A percentile compares a stretch with the other conserved stretches of the same genome.
Conservation (phyloP, 2,797 vertebrate species). For the Enteromius thamalakanensis region DNA sequence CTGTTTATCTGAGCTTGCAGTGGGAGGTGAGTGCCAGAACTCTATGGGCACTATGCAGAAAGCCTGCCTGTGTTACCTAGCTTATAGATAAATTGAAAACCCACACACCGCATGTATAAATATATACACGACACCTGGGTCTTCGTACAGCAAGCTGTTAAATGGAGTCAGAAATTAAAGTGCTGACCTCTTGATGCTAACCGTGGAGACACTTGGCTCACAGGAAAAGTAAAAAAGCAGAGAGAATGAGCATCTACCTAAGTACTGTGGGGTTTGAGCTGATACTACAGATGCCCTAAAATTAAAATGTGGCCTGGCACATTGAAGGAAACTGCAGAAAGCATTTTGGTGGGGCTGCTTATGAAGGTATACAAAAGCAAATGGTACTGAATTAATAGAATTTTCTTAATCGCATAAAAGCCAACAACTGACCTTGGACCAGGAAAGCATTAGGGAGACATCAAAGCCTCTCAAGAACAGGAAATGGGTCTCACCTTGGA, state of each 20-base stretch:
- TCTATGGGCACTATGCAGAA: slow-evolving; percentile 48
- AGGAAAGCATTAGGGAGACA: slow-evolving; percentile 24
- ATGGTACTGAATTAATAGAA: slow-evolving; percentile 9
- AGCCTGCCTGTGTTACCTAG: slow-evolving; percentile 45
- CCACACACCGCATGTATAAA: slow-evolving; percentile 63
- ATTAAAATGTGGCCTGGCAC: slow-evolving; percentile 70
- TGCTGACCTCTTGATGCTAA: slow-evolving; percentile 67
- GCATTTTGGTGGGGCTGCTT: neutral
- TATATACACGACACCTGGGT: slow-evolving; percentile 63
- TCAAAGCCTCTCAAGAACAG: slow-evolving; percentile 16
- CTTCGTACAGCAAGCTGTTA: slow-evolving; percentile 71
- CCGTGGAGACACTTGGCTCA: slow-evolving; percentile 54
- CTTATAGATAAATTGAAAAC: slow-evolving; percentile 72
- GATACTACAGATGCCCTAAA: slow-evolving; percentile 58
- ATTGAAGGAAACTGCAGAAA: slow-evolving; percentile 55
- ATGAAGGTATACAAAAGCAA: slow-evolving; percentile 55
- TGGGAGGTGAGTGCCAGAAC: neutral
- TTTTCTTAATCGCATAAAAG: slow-evolving; percentile 1
- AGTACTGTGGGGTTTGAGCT: slow-evolving; percentile 51
- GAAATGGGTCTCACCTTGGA: slow-evolving; percentile 34
- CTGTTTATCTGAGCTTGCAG: slow-evolving; percentile 23
- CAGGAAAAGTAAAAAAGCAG: slow-evolving; percentile 50
- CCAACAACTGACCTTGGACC: slow-evolving; percentile 33
- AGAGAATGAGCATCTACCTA: slow-evolving; percentile 52
- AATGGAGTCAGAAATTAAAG: slow-evolving; percentile 74